Evolutionary conservation across 2,888 invertebrate genomes (phyloP).

Genomic region (Lasiommata megera): DNA sequence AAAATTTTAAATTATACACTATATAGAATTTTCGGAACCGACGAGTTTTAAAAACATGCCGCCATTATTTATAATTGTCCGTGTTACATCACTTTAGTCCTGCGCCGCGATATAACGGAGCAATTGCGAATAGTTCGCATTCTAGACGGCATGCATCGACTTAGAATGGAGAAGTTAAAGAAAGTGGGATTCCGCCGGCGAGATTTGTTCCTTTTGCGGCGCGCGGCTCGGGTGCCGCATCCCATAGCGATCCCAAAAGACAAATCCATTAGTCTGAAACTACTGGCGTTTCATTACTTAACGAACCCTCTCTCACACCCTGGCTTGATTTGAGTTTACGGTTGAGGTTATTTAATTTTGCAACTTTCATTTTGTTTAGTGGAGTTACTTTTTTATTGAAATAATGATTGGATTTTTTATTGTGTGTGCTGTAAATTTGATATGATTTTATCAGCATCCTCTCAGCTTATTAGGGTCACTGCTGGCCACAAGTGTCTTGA

Average conservation of each 20-base stretch:
- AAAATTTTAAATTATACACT: no score
- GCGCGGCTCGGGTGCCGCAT: constrained; percentile 15
- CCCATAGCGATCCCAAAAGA: constrained; percentile 19
- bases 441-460: no score
- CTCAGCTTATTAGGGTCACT: no score
- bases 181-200: constrained; percentile 35
- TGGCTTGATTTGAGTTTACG: background rate
- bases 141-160: constrained; percentile 40
- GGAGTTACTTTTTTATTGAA: no score
- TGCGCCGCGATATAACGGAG: constrained; percentile 42
- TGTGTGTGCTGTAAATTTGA: no score
- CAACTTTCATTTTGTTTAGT: background rate
- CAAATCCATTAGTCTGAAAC: constrained; percentile 30
- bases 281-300: constrained; percentile 25
- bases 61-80: no score
- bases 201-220: constrained; percentile 34
- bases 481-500: no score
- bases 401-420: no score
- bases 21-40: no score
- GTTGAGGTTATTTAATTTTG: background rate
- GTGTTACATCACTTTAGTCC: background rate
- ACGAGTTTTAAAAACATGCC: no score
- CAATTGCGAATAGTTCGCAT: constrained; percentile 46
- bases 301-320: background rate
- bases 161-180: constrained; percentile 58